phyloP scores from a whole-genome alignment of 2,113 vertebrate species.

The Aramus guarauna region DNA sequence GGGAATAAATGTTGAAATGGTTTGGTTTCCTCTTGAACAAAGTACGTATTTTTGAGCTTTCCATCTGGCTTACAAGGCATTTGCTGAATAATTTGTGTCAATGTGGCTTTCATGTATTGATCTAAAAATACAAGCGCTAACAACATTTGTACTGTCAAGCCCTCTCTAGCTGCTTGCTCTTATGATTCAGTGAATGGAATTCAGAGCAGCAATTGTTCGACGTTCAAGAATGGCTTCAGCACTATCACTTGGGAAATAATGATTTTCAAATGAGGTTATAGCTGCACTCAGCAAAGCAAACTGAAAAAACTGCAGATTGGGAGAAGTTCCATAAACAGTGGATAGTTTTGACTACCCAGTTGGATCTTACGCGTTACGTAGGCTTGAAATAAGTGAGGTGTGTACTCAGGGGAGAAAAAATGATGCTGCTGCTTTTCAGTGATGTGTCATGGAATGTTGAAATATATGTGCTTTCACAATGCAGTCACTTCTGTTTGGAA shows the following conservation, averaged over 20 bases:
- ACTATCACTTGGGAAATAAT: not conserved
- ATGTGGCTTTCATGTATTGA: conserved; percentile 52
- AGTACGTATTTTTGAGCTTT: conserved; percentile 44
- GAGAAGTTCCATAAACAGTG: not conserved
- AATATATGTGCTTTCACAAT: not conserved
- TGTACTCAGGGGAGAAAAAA: not conserved
- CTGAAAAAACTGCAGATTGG: not conserved
- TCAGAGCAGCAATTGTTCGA: not conserved
- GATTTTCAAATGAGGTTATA: conserved; percentile 10
- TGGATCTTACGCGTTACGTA: not conserved
- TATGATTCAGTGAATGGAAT: not conserved
- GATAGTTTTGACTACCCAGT: not conserved
- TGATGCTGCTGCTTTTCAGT: not conserved
- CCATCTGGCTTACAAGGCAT: conserved; percentile 56
- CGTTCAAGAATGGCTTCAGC: not conserved
- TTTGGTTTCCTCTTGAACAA: conserved; percentile 53
- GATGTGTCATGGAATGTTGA: not conserved
- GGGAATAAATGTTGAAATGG: not conserved
- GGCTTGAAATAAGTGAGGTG: not conserved
- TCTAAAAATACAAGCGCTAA: conserved; percentile 56
- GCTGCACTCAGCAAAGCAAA: not conserved
- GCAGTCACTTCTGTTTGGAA: not conserved
- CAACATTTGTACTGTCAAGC: conserved; percentile 18
- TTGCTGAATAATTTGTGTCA: conserved; percentile 63
- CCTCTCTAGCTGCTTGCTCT: conserved; percentile 6